A percentile compares a stretch with the other conserved stretches of the same genome.
Evolutionary conservation across 2,113 vertebrate species (phyloP).

Genomic region (Megaceryle torquata): DNA sequence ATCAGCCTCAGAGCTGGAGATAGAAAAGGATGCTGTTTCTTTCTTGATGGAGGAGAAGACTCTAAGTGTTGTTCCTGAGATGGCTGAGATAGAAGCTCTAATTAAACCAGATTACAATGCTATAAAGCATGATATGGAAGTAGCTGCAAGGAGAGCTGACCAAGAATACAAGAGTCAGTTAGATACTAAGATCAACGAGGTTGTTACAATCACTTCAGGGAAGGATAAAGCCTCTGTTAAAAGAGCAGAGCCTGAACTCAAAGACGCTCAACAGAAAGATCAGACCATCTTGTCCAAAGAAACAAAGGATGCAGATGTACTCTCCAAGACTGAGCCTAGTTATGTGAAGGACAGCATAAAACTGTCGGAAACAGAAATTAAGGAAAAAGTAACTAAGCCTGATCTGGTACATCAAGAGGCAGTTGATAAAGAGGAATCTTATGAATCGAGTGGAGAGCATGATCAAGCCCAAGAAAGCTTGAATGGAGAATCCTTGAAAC

Average conservation of each 20-base stretch:
- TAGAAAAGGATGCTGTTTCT: slow-evolving; percentile 24
- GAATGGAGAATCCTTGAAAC: slow-evolving; percentile 73
- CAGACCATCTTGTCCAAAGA: slow-evolving; percentile 12
- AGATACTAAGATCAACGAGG: slow-evolving; percentile 59
- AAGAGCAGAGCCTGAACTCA: slow-evolving; percentile 15
- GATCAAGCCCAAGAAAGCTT: slow-evolving; percentile 70
- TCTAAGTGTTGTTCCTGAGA: slow-evolving; percentile 70
- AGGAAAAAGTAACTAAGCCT: slow-evolving; percentile 91
- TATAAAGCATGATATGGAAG: slow-evolving; percentile 68
- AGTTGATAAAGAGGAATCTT: slow-evolving; percentile 95
- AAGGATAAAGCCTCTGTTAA: not conserved
- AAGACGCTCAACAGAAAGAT: slow-evolving; percentile 44
- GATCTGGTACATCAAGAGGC: slow-evolving; percentile 96
- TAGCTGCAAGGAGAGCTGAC: slow-evolving; percentile 64
- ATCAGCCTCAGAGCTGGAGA: slow-evolving; percentile 9
- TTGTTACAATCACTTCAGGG: slow-evolving; percentile 36
- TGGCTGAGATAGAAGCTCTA: slow-evolving; percentile 59
- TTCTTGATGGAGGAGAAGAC: slow-evolving; percentile 39
- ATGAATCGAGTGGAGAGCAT: slow-evolving; percentile 85
- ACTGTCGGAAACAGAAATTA: slow-evolving; percentile 80
- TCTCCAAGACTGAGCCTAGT: slow-evolving; percentile 35
- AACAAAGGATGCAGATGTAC: slow-evolving; percentile 39
- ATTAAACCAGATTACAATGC: slow-evolving; percentile 63
- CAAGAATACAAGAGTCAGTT: slow-evolving; percentile 60
- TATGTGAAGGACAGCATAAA: slow-evolving; percentile 64